A percentile compares a stretch with the other conserved stretches of the same genome.
Conservation (phyloP, 2,888 invertebrate genomes). For the Thecophora atra region DNA sequence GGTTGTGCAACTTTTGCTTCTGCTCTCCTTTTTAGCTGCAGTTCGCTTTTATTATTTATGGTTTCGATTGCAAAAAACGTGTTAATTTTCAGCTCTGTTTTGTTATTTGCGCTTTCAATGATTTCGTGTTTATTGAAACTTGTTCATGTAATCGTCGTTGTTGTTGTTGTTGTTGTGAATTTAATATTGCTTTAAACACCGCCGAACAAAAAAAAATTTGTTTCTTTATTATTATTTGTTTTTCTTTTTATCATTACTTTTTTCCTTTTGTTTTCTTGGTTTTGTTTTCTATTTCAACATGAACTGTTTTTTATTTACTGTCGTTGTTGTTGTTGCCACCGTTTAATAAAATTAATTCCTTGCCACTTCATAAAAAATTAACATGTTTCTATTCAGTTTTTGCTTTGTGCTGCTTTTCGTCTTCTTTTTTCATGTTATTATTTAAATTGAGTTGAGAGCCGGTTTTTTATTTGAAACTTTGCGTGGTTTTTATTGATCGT, state of each 20-base stretch:
- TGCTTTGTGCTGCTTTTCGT: neutral
- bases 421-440: neutral
- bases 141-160: neutral
- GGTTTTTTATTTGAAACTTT: conserved; percentile 14
- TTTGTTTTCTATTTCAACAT: neutral
- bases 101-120: conserved; percentile 14
- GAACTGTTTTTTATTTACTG: neutral
- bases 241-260: neutral
- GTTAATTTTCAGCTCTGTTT: conserved; percentile 14
- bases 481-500: neutral
- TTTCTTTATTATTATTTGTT: neutral
- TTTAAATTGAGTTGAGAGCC: neutral
- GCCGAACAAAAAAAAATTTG: neutral
- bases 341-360: conserved; percentile 32
- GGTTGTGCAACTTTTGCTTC: neutral
- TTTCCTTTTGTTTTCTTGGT: neutral
- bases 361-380: conserved; percentile 35
- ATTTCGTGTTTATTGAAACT: conserved; percentile 20
- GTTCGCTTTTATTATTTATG: no score
- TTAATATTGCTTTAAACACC: neutral
- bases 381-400: conserved; percentile 16
- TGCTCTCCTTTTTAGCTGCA: no score
- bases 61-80: neutral
- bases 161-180: neutral
- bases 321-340: neutral